Evolutionary conservation across 2,797 vertebrate genomes (phyloP).

Genomic region (Malurus leucopterus): DNA sequence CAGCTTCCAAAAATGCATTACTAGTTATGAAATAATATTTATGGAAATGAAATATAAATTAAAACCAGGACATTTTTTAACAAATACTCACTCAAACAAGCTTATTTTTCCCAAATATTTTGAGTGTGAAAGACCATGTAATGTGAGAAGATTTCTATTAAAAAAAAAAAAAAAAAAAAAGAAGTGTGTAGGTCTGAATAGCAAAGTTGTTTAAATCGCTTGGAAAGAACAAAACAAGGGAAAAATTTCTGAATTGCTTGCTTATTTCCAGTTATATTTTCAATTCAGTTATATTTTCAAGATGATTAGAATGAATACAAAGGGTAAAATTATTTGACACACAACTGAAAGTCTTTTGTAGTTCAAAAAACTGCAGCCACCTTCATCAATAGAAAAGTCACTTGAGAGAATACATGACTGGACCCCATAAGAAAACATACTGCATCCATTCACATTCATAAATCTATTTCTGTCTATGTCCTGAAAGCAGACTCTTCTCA

Average conservation of each 20-base stretch:
- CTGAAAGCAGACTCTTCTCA: background rate
- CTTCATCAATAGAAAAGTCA: background rate
- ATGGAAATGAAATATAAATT: background rate
- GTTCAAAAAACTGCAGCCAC: background rate
- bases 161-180: background rate
- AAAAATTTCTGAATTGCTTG: background rate
- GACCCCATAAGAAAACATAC: background rate
- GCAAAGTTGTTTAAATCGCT: background rate
- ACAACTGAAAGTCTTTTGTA: background rate
- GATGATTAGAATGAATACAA: background rate
- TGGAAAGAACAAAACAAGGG: background rate
- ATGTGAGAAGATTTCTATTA: background rate
- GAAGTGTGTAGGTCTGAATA: background rate
- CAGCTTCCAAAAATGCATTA: background rate
- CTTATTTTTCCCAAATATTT: background rate
- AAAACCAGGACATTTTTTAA: background rate
- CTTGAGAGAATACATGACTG: background rate
- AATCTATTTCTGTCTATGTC: background rate
- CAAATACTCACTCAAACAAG: background rate
- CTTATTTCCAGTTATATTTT: background rate
- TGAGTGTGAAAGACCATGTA: background rate
- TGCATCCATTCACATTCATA: background rate
- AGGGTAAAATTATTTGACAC: background rate
- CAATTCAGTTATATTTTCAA: background rate
- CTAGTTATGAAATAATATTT: background rate